Percentiles rank a stretch among this genome's conserved stretches.
phyloP scores from a whole-genome alignment of 2,797 vertebrate species.

The Pseudochirops corinnae region DNA sequence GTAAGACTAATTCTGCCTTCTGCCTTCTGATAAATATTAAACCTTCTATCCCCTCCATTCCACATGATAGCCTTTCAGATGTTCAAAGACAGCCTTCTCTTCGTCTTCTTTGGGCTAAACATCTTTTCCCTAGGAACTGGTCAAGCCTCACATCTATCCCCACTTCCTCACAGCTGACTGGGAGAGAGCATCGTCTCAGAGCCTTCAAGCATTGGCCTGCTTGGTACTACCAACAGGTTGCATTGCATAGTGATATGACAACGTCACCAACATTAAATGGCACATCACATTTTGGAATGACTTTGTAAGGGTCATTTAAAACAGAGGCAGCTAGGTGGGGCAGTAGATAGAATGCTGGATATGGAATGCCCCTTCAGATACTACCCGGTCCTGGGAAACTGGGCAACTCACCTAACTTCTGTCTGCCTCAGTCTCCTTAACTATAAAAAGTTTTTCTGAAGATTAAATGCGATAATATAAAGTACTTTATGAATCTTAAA shows the following conservation, averaged over 20 bases:
- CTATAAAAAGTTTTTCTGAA: background rate
- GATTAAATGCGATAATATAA: background rate
- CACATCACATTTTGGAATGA: background rate
- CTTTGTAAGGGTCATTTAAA: background rate
- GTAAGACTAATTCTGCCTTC: background rate
- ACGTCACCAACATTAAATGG: background rate
- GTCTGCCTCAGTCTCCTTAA: background rate
- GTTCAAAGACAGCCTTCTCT: too few species aligned
- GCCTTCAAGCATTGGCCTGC: background rate
- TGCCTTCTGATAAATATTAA: background rate
- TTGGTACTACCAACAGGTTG: background rate
- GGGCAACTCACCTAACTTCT: background rate
- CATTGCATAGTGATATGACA: background rate
- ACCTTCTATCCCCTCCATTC: background rate
- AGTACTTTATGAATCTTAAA: background rate
- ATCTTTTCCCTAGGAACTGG: background rate
- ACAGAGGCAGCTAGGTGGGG: background rate
- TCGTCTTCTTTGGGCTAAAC: too few species aligned
- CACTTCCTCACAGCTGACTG: background rate
- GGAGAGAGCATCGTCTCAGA: background rate
- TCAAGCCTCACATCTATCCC: background rate
- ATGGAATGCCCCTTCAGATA: background rate
- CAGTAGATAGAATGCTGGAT: background rate
- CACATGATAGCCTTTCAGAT: background rate
- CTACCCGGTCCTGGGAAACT: background rate